A percentile compares a stretch with the other conserved stretches of the same genome.
These are phyloP conservation scores for Metridium senile DNA, from an alignment of 92 coral and sea anemone genomes.

Conservation along the genomic window DNA sequence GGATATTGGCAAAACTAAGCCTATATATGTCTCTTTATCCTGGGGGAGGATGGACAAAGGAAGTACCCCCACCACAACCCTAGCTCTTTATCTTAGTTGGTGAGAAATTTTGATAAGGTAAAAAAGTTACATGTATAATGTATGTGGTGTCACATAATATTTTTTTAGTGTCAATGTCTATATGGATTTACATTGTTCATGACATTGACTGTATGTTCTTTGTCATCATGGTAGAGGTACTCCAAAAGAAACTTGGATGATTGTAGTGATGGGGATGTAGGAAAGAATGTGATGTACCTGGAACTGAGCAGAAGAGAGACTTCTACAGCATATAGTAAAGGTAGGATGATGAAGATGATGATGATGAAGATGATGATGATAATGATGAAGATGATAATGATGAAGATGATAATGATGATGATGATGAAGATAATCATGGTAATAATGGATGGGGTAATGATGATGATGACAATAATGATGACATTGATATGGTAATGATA, in stretches of 20 bases:
- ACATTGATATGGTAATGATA: background rate
- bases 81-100: too few relatives aligned
- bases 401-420: background rate
- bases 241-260: conserved; percentile 15
- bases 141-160: too few relatives aligned
- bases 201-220: too few relatives aligned
- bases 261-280: background rate
- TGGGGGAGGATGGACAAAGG: too few relatives aligned
- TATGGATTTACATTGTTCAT: too few relatives aligned
- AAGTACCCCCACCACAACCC: too few relatives aligned
- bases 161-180: too few relatives aligned
- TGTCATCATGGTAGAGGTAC: conserved; percentile 22
- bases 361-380: background rate
- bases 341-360: conserved; percentile 24
- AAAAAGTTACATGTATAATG: too few relatives aligned
- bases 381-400: background rate
- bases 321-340: conserved; percentile 84
- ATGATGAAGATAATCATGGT: background rate
- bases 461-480: background rate
- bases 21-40: too few relatives aligned
- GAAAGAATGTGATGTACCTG: conserved; percentile 67
- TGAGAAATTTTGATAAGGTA: too few relatives aligned
- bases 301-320: conserved; percentile 77
- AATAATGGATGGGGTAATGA: background rate
- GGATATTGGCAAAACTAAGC: too few relatives aligned